Evolutionary conservation across 1,140 invertebrate species (phyloP), one percentile per base, ranked within the genome.

Genomic region (Drosophila baimaii): DNA sequence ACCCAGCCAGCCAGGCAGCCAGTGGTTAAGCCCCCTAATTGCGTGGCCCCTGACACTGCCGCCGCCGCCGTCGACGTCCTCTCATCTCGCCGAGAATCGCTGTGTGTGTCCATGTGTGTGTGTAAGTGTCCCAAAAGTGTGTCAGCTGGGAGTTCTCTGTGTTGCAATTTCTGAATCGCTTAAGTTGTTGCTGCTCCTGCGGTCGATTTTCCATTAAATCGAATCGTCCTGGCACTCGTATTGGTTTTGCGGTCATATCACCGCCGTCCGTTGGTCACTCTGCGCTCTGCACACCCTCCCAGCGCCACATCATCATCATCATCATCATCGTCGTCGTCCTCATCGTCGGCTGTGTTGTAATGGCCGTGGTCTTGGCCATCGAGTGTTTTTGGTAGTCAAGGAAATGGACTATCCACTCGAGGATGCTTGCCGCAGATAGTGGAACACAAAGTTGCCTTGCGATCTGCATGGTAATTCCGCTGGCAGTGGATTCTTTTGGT

Each of bases 121-220:
- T 64, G 37, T 33, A 51, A 66, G 52, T 47, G 52, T 72, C 47
- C 63, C 66, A 68, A 62, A 63, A 68, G 57, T 59, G 54, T 58
- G 64, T 56, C 49, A 56, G 44, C 33, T 62, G 35, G 25, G 33
- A 15, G 15, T 23, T 23, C 4, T 44, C 54, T 57, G 68, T 79
- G 69, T 65, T 78, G 64, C 82, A 81, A 79, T 85, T 85, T 74
- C 75, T 71, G 79, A 85, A 82, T 85, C 83, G 62, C 70, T 79
- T 64, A 85, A 88, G 79, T 79, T 86, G 82, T 75, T 88, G 65
- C 83, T 88, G 83, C 74, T 85, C 58, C 68, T 85, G 82, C 66
- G 83, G 82, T 88, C 70, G 82, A 79, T 82, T 79, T 88, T 82
- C 79, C 82, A 85, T 85, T 85, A 88, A 79, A 88, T 82, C 82